Percentiles rank a stretch among this genome's conserved stretches.
These are phyloP conservation scores for Pseudorectes ferrugineus DNA, from an alignment of 2,113 vertebrate genomes.

Conservation along the genomic window DNA sequence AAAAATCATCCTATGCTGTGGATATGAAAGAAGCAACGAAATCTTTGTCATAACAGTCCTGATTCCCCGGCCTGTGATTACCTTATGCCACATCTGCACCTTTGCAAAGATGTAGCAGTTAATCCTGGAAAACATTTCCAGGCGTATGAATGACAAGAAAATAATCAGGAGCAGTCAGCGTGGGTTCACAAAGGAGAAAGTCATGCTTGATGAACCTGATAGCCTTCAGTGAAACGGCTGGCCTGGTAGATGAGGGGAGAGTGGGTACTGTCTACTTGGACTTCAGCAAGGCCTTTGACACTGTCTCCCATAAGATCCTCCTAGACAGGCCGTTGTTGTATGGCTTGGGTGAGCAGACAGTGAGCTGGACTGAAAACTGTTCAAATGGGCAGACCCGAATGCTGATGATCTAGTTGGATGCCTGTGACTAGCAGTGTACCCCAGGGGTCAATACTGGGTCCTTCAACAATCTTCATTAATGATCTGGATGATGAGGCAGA, in stretches of 20 bases:
- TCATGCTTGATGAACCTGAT: background rate
- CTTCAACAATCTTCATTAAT: background rate
- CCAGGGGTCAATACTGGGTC: background rate
- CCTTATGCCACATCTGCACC: background rate
- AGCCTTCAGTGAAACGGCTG: background rate
- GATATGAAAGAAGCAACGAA: background rate
- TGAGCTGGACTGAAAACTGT: background rate
- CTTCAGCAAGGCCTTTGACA: background rate
- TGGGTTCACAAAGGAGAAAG: background rate
- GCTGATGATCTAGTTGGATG: background rate
- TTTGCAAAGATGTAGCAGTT: background rate
- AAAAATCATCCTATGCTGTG: background rate
- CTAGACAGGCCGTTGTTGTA: background rate
- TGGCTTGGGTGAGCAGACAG: background rate
- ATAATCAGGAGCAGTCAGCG: background rate
- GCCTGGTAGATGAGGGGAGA: background rate
- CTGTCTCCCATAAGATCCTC: background rate
- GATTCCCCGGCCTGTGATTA: background rate
- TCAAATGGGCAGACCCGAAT: background rate
- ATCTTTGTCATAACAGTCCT: background rate
- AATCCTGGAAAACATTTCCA: background rate
- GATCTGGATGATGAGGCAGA: background rate
- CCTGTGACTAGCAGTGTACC: background rate
- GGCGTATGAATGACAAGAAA: background rate
- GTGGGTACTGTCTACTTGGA: background rate